Percentiles rank a stretch among this genome's conserved stretches.
These are phyloP conservation scores for Drosophila algonquin DNA, from an alignment of 2,888 invertebrate species.

Conservation along the genomic window DNA sequence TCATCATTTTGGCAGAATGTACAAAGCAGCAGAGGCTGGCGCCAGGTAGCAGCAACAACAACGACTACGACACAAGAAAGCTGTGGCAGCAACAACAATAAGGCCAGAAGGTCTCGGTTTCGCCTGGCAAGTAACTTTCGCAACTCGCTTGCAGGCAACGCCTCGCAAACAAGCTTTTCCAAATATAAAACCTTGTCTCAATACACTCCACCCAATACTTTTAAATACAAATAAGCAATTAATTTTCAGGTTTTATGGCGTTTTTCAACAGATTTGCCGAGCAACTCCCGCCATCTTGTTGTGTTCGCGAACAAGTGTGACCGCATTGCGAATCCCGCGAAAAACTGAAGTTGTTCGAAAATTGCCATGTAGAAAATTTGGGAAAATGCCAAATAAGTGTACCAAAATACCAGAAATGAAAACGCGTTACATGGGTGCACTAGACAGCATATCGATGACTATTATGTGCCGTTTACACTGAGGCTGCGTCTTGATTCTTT, in stretches of 20 bases:
- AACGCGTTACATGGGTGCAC: background rate
- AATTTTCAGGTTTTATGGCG: slow-evolving; percentile 55
- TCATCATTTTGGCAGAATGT: slow-evolving; percentile 73
- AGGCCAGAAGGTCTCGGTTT: slow-evolving; percentile 56
- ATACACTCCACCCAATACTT: slow-evolving; percentile 46
- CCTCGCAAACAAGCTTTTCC: slow-evolving; percentile 48
- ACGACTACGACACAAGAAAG: slow-evolving; percentile 37
- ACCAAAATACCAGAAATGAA: slow-evolving; percentile 3
- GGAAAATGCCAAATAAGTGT: slow-evolving; percentile 26
- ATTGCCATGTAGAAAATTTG: slow-evolving; percentile 14
- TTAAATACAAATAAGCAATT: slow-evolving; percentile 41
- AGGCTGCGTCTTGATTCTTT: no score
- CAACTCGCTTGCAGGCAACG: slow-evolving; percentile 48
- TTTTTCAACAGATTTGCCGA: slow-evolving; percentile 59
- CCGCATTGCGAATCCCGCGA: slow-evolving; percentile 37
- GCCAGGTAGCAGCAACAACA: slow-evolving; percentile 38
- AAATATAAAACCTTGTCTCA: slow-evolving; percentile 42
- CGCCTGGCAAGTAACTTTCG: slow-evolving; percentile 56
- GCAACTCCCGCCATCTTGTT: slow-evolving; percentile 73
- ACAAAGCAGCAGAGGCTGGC: slow-evolving; percentile 32
- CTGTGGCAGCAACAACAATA: slow-evolving; percentile 58
- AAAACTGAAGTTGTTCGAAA: slow-evolving; percentile 31
- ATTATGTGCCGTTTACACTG: no score
- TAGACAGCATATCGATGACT: background rate
- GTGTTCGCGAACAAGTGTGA: slow-evolving; percentile 68